A percentile compares a stretch with the other conserved stretches of the same genome.
phyloP scores from a whole-genome alignment of 2,113 vertebrate species.

The Papio anubis region DNA sequence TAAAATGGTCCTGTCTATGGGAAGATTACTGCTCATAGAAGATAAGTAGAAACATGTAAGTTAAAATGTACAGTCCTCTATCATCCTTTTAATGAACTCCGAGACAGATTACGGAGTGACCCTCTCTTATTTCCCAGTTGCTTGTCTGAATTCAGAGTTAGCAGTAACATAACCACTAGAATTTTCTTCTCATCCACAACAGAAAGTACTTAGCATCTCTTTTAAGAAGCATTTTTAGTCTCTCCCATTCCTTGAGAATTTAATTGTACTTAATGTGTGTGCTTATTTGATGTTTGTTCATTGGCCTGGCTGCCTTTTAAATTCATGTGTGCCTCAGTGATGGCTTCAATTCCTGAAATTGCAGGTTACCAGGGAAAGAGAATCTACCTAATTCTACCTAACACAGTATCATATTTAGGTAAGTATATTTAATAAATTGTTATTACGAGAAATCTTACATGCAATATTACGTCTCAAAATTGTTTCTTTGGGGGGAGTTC shows the following conservation, averaged over 20 bases:
- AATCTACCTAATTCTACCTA: not conserved
- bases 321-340: not conserved
- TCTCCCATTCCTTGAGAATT: not conserved
- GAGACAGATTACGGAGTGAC: not conserved
- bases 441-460: not conserved
- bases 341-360: not conserved
- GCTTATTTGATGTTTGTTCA: not conserved
- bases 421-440: not conserved
- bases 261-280: not conserved
- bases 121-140: not conserved
- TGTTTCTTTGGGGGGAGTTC: not conserved
- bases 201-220: not conserved
- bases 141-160: not conserved
- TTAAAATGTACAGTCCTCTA: not conserved
- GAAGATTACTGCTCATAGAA: not conserved
- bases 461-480: not conserved
- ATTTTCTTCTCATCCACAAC: not conserved
- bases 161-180: not conserved
- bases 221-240: not conserved
- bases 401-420: not conserved
- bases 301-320: not conserved
- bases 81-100: conserved; percentile 23
- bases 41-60: not conserved
- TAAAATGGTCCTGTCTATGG: not conserved
- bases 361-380: not conserved